A percentile compares a stretch with the other conserved stretches of the same genome.
Evolutionary conservation across 2,113 vertebrate species (phyloP).

Genomic region (Cebus imitator): DNA sequence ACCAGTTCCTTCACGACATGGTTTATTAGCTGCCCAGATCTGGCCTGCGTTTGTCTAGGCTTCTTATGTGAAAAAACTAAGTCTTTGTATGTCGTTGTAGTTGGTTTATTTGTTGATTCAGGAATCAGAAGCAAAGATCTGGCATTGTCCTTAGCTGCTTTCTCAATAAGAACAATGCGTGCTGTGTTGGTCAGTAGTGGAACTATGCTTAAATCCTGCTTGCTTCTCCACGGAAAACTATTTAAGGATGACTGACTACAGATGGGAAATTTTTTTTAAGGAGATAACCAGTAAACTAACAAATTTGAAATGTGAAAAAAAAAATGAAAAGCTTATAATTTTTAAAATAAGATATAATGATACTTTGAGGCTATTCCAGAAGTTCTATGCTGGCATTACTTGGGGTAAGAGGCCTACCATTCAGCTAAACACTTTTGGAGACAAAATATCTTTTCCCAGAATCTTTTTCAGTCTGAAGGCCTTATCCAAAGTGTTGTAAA

Average conservation of each 20-base stretch:
- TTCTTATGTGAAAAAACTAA: not conserved
- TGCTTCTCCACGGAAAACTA: not conserved
- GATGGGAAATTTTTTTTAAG: not conserved
- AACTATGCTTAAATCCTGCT: not conserved
- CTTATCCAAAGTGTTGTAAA: not conserved
- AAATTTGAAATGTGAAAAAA: not conserved
- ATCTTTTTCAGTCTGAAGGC: not conserved
- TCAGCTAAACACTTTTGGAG: not conserved
- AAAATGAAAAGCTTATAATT: not conserved
- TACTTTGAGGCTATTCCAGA: not conserved
- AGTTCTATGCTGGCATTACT: rapidly evolving
- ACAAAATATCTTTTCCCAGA: not conserved
- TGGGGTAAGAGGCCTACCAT: not conserved
- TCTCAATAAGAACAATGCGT: not conserved
- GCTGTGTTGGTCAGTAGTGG: not conserved
- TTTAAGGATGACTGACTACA: not conserved
- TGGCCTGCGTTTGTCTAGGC: not conserved
- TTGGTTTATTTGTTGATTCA: not conserved
- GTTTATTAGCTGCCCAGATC: not conserved
- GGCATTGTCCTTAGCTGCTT: not conserved
- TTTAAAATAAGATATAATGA: not conserved
- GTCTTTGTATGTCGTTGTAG: not conserved
- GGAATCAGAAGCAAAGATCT: not conserved
- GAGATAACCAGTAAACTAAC: not conserved
- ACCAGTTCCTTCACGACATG: not conserved